Conservation (phyloP, 2,113 vertebrate species). For the Ctenodactylus gundi region DNA sequence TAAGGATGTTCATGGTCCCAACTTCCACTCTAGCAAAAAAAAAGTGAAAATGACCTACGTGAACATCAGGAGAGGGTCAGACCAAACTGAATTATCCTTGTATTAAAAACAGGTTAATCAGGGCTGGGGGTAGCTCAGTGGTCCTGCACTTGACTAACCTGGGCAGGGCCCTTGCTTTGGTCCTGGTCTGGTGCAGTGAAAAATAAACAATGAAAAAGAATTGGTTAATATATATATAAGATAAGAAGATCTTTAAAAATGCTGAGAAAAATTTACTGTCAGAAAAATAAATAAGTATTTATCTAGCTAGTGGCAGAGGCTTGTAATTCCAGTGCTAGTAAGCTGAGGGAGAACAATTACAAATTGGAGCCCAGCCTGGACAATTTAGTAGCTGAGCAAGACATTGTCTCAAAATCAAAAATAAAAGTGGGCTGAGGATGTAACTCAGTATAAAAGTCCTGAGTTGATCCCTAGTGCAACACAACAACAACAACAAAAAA, state of each 20-base stretch:
- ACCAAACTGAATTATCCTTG: background rate
- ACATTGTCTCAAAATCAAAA: background rate
- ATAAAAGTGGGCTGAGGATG: too few relatives aligned
- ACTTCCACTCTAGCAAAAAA: constrained; percentile 31
- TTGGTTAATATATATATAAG: background rate
- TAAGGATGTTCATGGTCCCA: background rate
- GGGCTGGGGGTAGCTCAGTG: background rate
- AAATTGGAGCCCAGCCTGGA: background rate
- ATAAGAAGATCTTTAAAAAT: background rate
- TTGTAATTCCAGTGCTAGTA: background rate
- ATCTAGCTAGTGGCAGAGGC: background rate
- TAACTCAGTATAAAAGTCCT: too few relatives aligned
- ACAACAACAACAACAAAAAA: too few relatives aligned
- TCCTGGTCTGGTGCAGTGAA: background rate
- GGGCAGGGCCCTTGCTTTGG: background rate
- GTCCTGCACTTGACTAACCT: background rate
- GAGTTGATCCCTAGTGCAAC: too few relatives aligned
- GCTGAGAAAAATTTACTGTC: background rate
- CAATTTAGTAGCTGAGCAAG: background rate
- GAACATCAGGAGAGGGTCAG: background rate
- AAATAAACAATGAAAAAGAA: background rate
- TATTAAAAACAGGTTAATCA: background rate
- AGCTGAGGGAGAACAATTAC: background rate
- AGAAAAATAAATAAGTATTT: too few relatives aligned
- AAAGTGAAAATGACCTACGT: background rate